Conservation (phyloP, 2,113 vertebrate species). For the Boleophthalmus pectinirostris region DNA sequence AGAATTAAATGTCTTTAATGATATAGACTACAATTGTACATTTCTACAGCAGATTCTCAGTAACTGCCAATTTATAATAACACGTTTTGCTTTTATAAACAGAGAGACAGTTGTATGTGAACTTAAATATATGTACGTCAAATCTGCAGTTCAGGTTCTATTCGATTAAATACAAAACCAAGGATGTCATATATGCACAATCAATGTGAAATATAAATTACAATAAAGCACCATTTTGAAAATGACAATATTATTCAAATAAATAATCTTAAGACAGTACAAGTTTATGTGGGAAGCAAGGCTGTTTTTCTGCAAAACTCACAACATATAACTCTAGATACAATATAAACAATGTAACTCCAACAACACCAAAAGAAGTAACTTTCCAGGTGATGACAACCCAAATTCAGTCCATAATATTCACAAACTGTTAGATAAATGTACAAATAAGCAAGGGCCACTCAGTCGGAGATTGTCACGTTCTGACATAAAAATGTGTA, state of each 20-base stretch:
- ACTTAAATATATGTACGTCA: conserved; percentile 59
- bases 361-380: conserved; percentile 18
- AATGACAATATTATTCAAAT: conserved; percentile 75
- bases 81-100: conserved; percentile 40
- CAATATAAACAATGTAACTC: conserved; percentile 41
- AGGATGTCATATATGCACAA: conserved; percentile 66
- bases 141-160: conserved; percentile 55
- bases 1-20: conserved; percentile 74
- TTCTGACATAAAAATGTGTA: conserved; percentile 18
- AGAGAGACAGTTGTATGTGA: conserved; percentile 46
- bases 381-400: conserved; percentile 17
- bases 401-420: conserved; percentile 10
- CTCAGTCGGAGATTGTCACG: conserved; percentile 51
- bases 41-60: conserved; percentile 76
- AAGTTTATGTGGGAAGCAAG: conserved; percentile 49
- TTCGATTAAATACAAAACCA: conserved; percentile 67
- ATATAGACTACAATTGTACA: conserved; percentile 76
- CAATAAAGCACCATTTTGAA: conserved; percentile 82
- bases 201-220: conserved; percentile 77
- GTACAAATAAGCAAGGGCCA: conserved; percentile 18
- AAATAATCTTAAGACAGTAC: conserved; percentile 73
- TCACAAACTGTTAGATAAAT: conserved; percentile 1
- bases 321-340: conserved; percentile 40
- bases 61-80: conserved; percentile 69
- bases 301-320: conserved; percentile 37